Conservation (phyloP, 2,888 invertebrate species). For the Caenorhabditis angaria region DNA sequence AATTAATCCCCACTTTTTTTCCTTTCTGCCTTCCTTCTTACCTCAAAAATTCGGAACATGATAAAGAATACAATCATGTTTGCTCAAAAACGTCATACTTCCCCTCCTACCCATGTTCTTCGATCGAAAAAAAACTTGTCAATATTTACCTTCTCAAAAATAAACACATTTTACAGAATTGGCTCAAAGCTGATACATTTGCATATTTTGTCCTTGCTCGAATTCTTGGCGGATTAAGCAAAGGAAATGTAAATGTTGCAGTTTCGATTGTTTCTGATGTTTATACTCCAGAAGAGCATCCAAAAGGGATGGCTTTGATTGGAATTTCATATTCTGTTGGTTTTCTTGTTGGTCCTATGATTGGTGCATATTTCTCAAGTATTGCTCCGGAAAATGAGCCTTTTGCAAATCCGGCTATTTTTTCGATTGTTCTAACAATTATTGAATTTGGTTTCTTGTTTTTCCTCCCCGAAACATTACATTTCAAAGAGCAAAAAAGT, state of each 20-base stretch:
- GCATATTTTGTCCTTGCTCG: slow-evolving; percentile 89
- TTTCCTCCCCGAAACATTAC: slow-evolving; percentile 82
- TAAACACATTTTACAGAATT: slow-evolving; percentile 79
- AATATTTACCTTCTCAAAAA: neutral
- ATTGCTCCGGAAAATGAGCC: slow-evolving; percentile 49
- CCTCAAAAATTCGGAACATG: no score
- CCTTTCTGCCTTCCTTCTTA: no score
- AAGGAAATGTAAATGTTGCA: slow-evolving; percentile 93
- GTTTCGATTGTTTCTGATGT: slow-evolving; percentile 95
- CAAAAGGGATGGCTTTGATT: slow-evolving; percentile 94
- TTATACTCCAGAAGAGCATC: slow-evolving; percentile 84
- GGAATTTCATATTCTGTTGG: slow-evolving; percentile 96
- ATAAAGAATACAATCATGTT: no score
- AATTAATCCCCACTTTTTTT: no score
- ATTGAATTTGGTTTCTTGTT: slow-evolving; percentile 83
- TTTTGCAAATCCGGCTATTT: slow-evolving; percentile 27
- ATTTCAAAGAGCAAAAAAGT: slow-evolving; percentile 33
- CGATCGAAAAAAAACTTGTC: neutral
- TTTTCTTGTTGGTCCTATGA: slow-evolving; percentile 93
- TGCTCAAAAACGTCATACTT: neutral
- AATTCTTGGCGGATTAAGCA: slow-evolving; percentile 91
- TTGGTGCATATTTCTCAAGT: slow-evolving; percentile 86
- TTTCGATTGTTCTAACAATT: slow-evolving; percentile 78
- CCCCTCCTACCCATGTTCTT: neutral
- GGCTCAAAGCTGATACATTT: slow-evolving; percentile 88